A percentile compares a stretch with the other conserved stretches of the same genome.
These are phyloP conservation scores for Hystrix cristata DNA, from an alignment of 2,113 vertebrate genomes.

Conservation along the genomic window DNA sequence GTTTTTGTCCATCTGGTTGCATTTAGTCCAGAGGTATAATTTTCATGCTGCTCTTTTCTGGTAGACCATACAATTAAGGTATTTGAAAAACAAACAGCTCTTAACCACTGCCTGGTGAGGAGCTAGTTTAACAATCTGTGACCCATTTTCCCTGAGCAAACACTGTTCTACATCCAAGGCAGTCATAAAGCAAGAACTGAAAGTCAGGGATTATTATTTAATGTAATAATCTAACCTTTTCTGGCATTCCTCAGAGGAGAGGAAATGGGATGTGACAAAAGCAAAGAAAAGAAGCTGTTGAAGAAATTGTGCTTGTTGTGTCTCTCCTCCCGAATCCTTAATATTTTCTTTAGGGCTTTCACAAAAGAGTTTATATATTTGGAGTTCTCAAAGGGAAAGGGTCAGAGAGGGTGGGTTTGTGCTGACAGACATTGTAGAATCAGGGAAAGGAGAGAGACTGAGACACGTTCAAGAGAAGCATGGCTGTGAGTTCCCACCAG, in stretches of 20 bases:
- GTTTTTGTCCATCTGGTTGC: conserved; percentile 89
- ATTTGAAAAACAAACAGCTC: conserved; percentile 92
- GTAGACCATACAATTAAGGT: conserved; percentile 92
- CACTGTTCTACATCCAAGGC: conserved; percentile 67
- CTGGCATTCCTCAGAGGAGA: conserved; percentile 44
- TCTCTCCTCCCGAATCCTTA: conserved; percentile 15
- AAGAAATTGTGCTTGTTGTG: not conserved
- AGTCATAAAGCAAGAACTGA: conserved; percentile 81
- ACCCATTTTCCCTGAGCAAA: conserved; percentile 87
- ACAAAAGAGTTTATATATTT: not conserved
- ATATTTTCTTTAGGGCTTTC: conserved; percentile 23
- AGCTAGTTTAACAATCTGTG: conserved; percentile 85
- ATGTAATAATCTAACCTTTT: conserved; percentile 70
- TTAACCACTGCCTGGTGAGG: conserved; percentile 86
- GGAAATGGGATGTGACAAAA: not conserved
- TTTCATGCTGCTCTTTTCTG: conserved; percentile 89
- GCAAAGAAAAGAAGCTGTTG: conserved; percentile 34
- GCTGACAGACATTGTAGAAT: not conserved
- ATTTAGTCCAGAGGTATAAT: conserved; percentile 90
- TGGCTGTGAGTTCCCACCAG: not conserved
- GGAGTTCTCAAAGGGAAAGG: not conserved
- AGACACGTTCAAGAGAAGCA: not conserved
- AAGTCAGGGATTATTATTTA: conserved; percentile 83
- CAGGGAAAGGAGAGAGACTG: not conserved
- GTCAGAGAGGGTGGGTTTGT: not conserved